Evolutionary conservation across 2,888 invertebrate genomes (phyloP), one percentile per base, ranked within the genome.

Genomic region (Tyria jacobaeae): DNA sequence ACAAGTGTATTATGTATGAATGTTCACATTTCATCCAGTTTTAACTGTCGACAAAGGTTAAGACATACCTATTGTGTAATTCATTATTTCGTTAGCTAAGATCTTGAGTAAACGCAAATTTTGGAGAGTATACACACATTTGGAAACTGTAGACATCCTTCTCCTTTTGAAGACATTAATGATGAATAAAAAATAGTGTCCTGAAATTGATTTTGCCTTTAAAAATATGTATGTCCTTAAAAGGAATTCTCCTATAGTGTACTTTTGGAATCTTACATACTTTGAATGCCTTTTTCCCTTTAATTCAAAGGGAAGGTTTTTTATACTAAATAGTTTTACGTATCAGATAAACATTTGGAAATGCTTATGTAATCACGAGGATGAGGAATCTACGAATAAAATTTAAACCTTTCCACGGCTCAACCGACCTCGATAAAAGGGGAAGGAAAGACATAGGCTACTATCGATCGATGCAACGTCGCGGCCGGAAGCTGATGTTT

Each of bases 11-110:
- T 52, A 47, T 56, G 41, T 49, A 59, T 52, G n/a, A 55, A 60
- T 60, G 57, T 51, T 53, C 60, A 58, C 57, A 64, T 67, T 61
- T 51, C 47, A 25, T 48, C 58, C 14, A 56, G 37, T 67, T 64
- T 62, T 56, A 5, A 59, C 4, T 27, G 55, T 56, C 57, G 52
- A 51, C 49, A 58, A 70, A 52, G 27, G 25, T 70, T 76, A 60
- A 34, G 60, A 56, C 67, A 66, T 70, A 64, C 57, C 57, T 21
- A 27, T 70, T 68, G 12, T 31, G 69, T 27, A 71, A 75, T 35
- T 60, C 37, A 24, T 58, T 49, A 44, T 12, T 21, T 51, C 35
- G 24, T 35, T 51, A 17, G 41, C 25, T 25, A 62, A 54, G 25
- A 15, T 66, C 57, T 70, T 57, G 62, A 7, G 39, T 31, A 53